Evolutionary conservation across 2,113 vertebrate species (phyloP).

Genomic region (Eurypyga helias): DNA sequence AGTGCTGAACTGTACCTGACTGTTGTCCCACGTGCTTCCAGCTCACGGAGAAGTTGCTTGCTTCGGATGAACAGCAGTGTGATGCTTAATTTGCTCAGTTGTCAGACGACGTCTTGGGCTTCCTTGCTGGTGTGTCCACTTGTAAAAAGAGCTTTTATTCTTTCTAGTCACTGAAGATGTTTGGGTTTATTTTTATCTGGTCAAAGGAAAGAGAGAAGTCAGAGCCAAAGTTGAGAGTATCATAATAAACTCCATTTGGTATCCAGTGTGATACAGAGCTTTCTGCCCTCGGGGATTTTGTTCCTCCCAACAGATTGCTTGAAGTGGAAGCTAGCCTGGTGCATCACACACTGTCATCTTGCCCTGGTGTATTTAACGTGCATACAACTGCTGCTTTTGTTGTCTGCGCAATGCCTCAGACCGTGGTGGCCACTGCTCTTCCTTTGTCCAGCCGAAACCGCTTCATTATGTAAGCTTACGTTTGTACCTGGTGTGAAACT

Average conservation of each 20-base stretch:
- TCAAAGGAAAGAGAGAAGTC: neutral
- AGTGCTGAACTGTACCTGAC: fast-evolving
- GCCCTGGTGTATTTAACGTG: neutral
- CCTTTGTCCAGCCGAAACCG: neutral
- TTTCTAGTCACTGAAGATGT: neutral
- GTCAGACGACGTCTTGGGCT: neutral
- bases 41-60: fast-evolving
- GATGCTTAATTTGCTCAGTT: neutral
- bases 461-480: fast-evolving
- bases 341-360: neutral
- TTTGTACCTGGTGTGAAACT: neutral
- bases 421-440: neutral
- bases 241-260: fast-evolving
- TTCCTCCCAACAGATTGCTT: neutral
- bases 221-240: neutral
- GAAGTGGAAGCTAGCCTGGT: neutral
- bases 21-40: neutral
- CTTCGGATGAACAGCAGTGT: neutral
- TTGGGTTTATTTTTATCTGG: neutral
- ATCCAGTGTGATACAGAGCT: neutral
- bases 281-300: neutral
- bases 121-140: neutral
- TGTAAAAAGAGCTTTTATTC: neutral
- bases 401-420: neutral
- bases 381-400: neutral